phyloP scores from a whole-genome alignment of 37 sponge, comb jelly and placozoan genomes.

The Chondrosia reniformis region DNA sequence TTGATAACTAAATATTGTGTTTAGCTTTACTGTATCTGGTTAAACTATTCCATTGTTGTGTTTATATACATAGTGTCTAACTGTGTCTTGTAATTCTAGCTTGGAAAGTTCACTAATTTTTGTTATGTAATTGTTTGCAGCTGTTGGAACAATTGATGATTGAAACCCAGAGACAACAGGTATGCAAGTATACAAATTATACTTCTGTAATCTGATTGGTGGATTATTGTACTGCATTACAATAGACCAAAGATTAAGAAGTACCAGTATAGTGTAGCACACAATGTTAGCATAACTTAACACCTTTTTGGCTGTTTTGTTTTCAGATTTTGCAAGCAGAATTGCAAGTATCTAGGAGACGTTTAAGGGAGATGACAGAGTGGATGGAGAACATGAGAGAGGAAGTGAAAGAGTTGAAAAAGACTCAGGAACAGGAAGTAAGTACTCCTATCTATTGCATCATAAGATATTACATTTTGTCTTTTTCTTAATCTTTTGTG shows the following conservation, averaged over 20 bases:
- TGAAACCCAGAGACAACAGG: not conserved
- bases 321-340: not conserved
- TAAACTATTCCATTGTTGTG: too few relatives aligned
- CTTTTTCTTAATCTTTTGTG: not conserved
- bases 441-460: not conserved
- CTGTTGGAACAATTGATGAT: not conserved
- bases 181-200: too few relatives aligned
- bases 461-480: not conserved
- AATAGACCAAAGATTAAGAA: not conserved
- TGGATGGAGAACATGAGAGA: slow-evolving; percentile 22
- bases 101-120: too few relatives aligned
- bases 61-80: too few relatives aligned
- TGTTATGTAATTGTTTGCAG: not conserved
- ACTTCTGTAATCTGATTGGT: too few relatives aligned
- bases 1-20: too few relatives aligned
- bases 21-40: too few relatives aligned
- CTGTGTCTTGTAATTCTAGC: too few relatives aligned
- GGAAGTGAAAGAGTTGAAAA: slow-evolving; percentile 7
- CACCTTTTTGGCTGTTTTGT: not conserved
- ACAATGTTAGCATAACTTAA: not conserved
- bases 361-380: not conserved
- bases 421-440: slow-evolving; percentile 3
- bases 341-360: not conserved
- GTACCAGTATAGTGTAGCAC: not conserved
- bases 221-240: not conserved